A percentile compares a stretch with the other conserved stretches of the same genome.
Evolutionary conservation across 2,113 vertebrate genomes (phyloP).

Genomic region (Empidonax traillii): DNA sequence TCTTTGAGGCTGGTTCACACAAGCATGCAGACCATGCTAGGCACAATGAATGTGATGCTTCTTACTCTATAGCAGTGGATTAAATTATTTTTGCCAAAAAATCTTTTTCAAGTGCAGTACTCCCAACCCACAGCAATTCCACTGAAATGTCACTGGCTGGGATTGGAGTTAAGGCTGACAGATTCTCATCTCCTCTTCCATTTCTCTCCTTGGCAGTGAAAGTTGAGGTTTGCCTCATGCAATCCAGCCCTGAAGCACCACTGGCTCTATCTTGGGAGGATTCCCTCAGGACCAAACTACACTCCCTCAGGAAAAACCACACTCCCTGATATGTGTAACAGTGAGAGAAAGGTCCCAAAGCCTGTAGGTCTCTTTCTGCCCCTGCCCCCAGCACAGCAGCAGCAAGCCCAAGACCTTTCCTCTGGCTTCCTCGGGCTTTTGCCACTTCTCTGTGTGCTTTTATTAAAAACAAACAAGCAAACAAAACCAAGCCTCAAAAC

Average conservation of each 20-base stretch:
- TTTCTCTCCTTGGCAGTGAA: background rate
- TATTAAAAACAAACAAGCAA: background rate
- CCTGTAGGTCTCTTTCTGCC: background rate
- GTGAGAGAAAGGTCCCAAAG: background rate
- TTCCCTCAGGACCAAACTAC: background rate
- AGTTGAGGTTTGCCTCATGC: background rate
- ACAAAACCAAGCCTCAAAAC: background rate
- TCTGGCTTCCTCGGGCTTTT: background rate
- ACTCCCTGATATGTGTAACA: background rate
- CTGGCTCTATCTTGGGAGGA: background rate
- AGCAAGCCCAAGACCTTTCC: background rate
- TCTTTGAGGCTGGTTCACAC: background rate
- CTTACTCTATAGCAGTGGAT: background rate
- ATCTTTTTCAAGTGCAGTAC: background rate
- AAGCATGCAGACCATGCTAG: background rate
- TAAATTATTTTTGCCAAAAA: background rate
- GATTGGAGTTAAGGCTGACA: accelerated
- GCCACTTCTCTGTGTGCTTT: background rate
- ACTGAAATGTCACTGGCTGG: background rate
- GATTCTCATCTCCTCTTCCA: background rate
- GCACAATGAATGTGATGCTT: background rate
- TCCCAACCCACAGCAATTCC: background rate
- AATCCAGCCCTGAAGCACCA: background rate
- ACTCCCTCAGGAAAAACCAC: background rate
- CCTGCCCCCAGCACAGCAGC: background rate